Evolutionary conservation across 2,797 vertebrate species (phyloP).

Genomic region (Percopsis omiscomaycus): DNA sequence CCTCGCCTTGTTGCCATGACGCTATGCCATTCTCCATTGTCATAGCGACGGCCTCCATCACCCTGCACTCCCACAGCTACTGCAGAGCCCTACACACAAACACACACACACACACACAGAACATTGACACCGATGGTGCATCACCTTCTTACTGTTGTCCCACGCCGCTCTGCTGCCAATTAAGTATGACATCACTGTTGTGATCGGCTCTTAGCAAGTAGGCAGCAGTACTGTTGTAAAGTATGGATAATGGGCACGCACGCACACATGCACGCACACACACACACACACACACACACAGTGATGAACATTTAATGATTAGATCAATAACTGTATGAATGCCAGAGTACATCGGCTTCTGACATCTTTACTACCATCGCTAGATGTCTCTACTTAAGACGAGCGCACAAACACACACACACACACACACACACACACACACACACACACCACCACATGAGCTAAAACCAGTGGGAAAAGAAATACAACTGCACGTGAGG

Average conservation of each 20-base stretch:
- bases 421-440: neutral
- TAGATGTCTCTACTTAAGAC: slow-evolving; percentile 65
- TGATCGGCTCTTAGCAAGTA: slow-evolving; percentile 71
- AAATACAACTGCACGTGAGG: too few relatives aligned
- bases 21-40: slow-evolving; percentile 88
- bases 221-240: slow-evolving; percentile 59
- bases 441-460: neutral
- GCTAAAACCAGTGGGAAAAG: neutral
- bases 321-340: slow-evolving; percentile 82
- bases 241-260: slow-evolving; percentile 32
- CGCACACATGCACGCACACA: slow-evolving; percentile 34
- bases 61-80: slow-evolving; percentile 83
- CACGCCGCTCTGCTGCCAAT: slow-evolving; percentile 55
- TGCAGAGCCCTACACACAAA: slow-evolving; percentile 79
- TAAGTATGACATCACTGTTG: slow-evolving; percentile 73
- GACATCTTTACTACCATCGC: slow-evolving; percentile 73
- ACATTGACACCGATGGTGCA: slow-evolving; percentile 1
- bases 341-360: slow-evolving; percentile 73
- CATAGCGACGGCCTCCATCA: slow-evolving; percentile 81
- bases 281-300: slow-evolving; percentile 24
- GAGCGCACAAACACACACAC: slow-evolving; percentile 19
- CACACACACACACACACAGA: slow-evolving; percentile 19
- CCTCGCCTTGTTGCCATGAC: slow-evolving; percentile 83
- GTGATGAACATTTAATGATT: slow-evolving; percentile 83
- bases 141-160: slow-evolving; percentile 36